Evolutionary conservation across 2,888 invertebrate genomes (phyloP).

Genomic region (Cantharis lateralis): DNA sequence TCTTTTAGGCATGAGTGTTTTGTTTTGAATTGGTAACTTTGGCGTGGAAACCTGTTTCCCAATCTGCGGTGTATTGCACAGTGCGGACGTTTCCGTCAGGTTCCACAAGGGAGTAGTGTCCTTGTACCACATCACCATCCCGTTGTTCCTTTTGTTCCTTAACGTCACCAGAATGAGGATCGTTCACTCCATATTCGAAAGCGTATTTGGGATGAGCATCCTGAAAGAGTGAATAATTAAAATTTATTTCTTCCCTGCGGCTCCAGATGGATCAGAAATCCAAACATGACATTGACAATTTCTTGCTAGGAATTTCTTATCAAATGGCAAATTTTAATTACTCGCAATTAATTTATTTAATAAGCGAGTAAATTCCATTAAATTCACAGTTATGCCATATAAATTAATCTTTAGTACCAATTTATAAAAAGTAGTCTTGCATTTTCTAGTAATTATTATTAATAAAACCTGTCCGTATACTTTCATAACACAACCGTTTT

Average conservation of each 20-base stretch:
- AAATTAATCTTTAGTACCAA: not conserved
- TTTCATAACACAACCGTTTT: not conserved
- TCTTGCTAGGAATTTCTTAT: not conserved
- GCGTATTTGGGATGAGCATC: constrained; percentile 72
- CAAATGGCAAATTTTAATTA: not conserved
- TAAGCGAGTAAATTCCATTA: not conserved
- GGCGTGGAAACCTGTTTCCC: constrained; percentile 80
- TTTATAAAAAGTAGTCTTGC: not conserved
- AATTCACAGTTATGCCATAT: not conserved
- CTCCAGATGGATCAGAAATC: not conserved
- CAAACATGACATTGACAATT: not conserved
- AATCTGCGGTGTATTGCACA: constrained; percentile 76
- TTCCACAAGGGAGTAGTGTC: constrained; percentile 63
- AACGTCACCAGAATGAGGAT: constrained; percentile 74
- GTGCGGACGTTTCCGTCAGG: constrained; percentile 77
- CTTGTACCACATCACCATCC: constrained; percentile 74
- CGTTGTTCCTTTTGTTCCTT: constrained; percentile 75
- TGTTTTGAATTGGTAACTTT: constrained; percentile 64
- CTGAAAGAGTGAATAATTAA: constrained; percentile 48
- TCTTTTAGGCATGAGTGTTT: constrained; percentile 14
- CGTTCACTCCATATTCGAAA: constrained; percentile 74
- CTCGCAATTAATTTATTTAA: not conserved
- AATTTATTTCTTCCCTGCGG: not conserved
- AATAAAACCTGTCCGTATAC: not conserved
- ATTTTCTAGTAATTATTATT: not conserved